Evolutionary conservation across 1,140 invertebrate species (phyloP), one percentile per base, ranked within the genome.

Genomic region (Drosophila eugracilis): DNA sequence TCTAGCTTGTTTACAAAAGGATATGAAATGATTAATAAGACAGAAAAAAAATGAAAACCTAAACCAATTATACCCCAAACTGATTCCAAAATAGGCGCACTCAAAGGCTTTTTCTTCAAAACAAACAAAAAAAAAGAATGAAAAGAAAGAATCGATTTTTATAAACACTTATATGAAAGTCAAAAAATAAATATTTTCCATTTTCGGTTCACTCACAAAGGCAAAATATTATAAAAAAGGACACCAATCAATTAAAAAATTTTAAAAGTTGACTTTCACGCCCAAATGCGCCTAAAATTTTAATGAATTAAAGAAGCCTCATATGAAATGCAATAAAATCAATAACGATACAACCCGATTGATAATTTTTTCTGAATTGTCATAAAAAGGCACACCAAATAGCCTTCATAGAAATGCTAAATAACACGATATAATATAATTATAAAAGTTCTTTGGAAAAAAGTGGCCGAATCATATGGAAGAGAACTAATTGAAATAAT

Each of bases 331-430:
- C 62, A 58, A 48, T 52, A 80, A 66, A 45, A 32, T 21, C 50
- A 77, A 48, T 22, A 75, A 78, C 45, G 28, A 66, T 60, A 17
- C 48, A 78, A 73, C 47, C 34, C 48, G 44, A 73, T 36, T 37
- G 53, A 84, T 22, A 58, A 67, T 58, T 84, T 78, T 79, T 67
- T 53, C 74, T 69, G 47, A 65, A 83, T 78, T 79, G 75, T 85
- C 66, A 80, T 59, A 37, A 58, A 69, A 69, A 85, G 80, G 80
- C 80, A 85, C 80, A 85, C 80, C 80, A 85, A 80, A 86, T 80
- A 86, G 80, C 80, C 81, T 85, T 85, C 50, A 77, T 67, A 62
- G 70, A 83, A 59, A 74, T 65, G 60, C 62, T 59, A 73, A 75
- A 66, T 21, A 62, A 47, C 52, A 70, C 36, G 49, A 75, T 69